Conservation (phyloP, 2,888 invertebrate species). For the Limnephilus auricula region DNA sequence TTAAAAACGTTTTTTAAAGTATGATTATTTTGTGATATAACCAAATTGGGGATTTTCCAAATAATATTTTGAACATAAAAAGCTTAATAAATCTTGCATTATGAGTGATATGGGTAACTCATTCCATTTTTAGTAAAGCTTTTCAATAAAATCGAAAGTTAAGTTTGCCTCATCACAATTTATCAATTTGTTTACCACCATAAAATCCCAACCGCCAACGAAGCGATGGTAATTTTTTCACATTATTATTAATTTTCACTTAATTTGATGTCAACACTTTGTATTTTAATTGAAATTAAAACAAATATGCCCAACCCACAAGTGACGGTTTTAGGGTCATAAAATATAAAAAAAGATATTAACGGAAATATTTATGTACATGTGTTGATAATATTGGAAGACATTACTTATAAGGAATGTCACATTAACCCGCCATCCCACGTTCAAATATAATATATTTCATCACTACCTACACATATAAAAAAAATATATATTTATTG, state of each 20-base stretch:
- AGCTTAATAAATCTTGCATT: background rate
- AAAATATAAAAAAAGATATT: background rate
- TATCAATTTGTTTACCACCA: background rate
- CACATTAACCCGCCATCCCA: background rate
- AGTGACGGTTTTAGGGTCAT: background rate
- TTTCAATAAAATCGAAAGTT: background rate
- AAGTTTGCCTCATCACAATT: background rate
- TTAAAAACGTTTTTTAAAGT: background rate
- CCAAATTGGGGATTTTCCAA: background rate
- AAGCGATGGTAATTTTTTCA: background rate
- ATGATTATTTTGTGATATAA: too few relatives aligned
- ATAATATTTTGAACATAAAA: background rate
- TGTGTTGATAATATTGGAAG: background rate
- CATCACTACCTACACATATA: background rate
- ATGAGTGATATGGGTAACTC: background rate
- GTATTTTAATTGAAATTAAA: constrained; percentile 2
- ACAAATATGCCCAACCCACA: background rate
- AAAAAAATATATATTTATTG: background rate
- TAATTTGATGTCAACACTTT: background rate
- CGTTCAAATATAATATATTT: background rate
- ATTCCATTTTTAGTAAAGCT: background rate
- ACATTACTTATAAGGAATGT: background rate
- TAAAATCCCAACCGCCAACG: background rate
- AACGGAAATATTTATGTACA: background rate
- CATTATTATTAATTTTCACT: background rate